Evolutionary conservation across 1,140 invertebrate genomes (phyloP), one percentile per base, ranked within the genome.

Genomic region (Drosophila rufa): DNA sequence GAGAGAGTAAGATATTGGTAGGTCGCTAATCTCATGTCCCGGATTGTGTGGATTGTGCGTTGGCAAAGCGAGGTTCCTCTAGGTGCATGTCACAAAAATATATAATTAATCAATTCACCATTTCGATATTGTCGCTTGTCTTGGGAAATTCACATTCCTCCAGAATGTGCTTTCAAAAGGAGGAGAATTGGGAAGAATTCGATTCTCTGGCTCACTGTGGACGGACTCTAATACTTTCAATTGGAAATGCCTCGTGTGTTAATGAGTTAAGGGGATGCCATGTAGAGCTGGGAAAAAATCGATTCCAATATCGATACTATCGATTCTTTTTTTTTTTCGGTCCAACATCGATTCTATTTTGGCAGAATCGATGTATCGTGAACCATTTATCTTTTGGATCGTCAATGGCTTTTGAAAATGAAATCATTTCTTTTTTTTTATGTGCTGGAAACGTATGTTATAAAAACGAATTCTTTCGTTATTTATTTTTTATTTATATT

Each of bases 171-270:
- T 59, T 42, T 25, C 15, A 6, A 36, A 36, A n/a, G 50, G 14
- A 14, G 25, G 33, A 66, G 42, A 46, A 25, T 15, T 27, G 17
- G 42, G 27, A 55, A 65, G 56, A 69, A 77, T 80, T 38, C 30
- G 53, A 43, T 40, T 51, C 14, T 42, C 30, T 53, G 43, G 60
- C 14, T 48, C 9, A 40, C 19, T 36, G 75, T 83, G 81, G 81
- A 83, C 81, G 81, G 81, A 83, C 76, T 84, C 71, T 84, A 80
- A 85, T 85, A 85, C 82, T 86, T 80, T 79, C 64, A 82, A 82
- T 82, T 75, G 75, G 79, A 67, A 74, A 68, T 73, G 67, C 5
- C 27, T 53, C 33, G 27, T 73, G 38, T 60, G 45, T 40, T 47
- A 59, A 57, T 58, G 61, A 76, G 19, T 42, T 62, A 53, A 40